Conservation (phyloP, 2,888 invertebrate genomes). For the Macaria liturata region DNA sequence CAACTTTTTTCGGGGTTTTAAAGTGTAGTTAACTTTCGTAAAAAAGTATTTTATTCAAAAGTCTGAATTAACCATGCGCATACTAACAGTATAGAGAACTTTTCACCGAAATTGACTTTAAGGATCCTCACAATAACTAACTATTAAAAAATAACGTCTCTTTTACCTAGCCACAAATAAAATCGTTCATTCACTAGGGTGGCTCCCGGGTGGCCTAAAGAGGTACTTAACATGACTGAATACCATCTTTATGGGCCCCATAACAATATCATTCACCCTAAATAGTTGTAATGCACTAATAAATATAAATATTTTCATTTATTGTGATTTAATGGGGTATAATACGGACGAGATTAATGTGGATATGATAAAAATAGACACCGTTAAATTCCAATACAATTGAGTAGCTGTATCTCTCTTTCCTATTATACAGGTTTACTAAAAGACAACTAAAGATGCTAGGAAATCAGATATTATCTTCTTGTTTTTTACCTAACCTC, state of each 20-base stretch:
- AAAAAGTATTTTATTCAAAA: no score
- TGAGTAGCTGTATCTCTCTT: no score
- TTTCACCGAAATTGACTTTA: neutral
- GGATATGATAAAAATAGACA: slow-evolving; percentile 37
- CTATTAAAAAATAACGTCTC: slow-evolving; percentile 22
- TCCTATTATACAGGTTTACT: no score
- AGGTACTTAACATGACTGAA: slow-evolving; percentile 55
- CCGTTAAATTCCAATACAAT: no score
- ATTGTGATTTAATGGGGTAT: slow-evolving; percentile 69
- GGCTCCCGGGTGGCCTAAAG: slow-evolving; percentile 60
- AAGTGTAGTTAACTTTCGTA: no score
- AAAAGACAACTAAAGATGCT: no score
- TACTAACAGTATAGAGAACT: no score
- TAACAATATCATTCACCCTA: slow-evolving; percentile 73
- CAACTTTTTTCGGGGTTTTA: no score
- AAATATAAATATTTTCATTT: slow-evolving; percentile 76
- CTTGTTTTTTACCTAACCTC: no score
- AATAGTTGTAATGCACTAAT: slow-evolving; percentile 63
- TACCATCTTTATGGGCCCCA: slow-evolving; percentile 61
- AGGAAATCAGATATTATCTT: no score
- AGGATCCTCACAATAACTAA: neutral
- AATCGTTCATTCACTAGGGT: slow-evolving; percentile 21
- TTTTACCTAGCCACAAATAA: slow-evolving; percentile 32
- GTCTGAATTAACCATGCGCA: no score
- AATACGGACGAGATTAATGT: slow-evolving; percentile 31